A percentile compares a stretch with the other conserved stretches of the same genome.
These are phyloP conservation scores for Cephus pygmeus DNA, from an alignment of 2,888 invertebrate genomes.

Conservation along the genomic window DNA sequence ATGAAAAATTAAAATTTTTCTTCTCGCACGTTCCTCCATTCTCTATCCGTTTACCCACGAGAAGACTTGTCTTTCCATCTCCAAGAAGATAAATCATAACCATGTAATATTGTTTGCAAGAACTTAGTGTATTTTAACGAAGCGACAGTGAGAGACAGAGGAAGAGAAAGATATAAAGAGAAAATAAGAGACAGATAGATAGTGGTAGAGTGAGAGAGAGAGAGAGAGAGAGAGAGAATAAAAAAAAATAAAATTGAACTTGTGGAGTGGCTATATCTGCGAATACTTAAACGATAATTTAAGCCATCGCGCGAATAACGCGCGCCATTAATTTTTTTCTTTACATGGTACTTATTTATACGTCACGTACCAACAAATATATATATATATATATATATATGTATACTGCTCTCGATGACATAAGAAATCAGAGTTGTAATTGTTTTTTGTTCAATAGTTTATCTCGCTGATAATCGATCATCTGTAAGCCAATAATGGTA, in stretches of 20 bases:
- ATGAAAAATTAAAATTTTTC: constrained; percentile 23
- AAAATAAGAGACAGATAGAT: background rate
- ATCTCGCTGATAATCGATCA: no score
- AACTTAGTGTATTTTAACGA: constrained; percentile 35
- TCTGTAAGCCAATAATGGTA: no score
- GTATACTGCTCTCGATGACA: no score
- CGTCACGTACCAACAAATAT: no score
- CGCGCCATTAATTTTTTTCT: background rate
- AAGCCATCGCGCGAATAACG: constrained; percentile 45
- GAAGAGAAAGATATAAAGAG: no score
- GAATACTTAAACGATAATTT: constrained; percentile 46
- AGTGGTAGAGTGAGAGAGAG: background rate
- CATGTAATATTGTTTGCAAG: constrained; percentile 34
- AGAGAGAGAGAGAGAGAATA: background rate
- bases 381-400: no score
- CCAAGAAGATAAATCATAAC: constrained; percentile 28
- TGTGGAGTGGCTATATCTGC: constrained; percentile 35
- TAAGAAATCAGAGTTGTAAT: no score
- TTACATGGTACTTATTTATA: no score
- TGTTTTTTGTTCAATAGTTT: no score
- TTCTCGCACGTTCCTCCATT: constrained; percentile 34
- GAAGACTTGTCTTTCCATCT: constrained; percentile 33
- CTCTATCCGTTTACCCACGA: constrained; percentile 28
- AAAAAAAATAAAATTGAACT: constrained; percentile 44
- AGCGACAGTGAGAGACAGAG: constrained; percentile 19